phyloP scores from a whole-genome alignment of 1,140 invertebrate genomes.

The Portunus trituberculatus region DNA sequence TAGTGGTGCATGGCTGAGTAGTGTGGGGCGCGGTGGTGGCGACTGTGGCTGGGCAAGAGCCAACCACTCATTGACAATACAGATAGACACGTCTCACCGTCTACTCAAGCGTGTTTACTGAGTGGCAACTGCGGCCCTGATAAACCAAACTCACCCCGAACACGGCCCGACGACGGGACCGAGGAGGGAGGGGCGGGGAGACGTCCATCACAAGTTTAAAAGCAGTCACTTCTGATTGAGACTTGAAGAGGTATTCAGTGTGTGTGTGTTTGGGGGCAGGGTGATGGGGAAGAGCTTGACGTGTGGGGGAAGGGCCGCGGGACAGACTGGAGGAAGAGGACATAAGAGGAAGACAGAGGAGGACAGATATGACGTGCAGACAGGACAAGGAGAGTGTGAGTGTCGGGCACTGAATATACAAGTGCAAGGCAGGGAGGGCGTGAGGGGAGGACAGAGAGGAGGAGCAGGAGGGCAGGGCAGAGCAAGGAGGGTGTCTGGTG shows the following conservation, averaged over 20 bases:
- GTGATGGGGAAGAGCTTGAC: too few relatives aligned
- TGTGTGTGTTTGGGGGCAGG: too few relatives aligned
- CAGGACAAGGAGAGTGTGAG: neutral
- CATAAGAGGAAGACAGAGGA: neutral
- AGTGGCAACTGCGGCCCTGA: constrained; percentile 16
- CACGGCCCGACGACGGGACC: neutral
- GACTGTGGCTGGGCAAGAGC: neutral
- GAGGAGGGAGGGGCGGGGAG: neutral
- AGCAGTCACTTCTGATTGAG: too few relatives aligned
- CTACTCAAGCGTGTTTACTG: neutral
- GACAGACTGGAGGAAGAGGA: neutral
- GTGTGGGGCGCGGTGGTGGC: neutral
- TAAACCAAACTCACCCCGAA: neutral
- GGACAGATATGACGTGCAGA: neutral
- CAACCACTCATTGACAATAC: constrained; percentile 9
- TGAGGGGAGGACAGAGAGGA: neutral
- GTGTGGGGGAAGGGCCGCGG: neutral
- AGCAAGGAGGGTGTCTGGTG: constrained; percentile 26
- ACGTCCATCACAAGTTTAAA: too few relatives aligned
- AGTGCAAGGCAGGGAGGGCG: neutral
- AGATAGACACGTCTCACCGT: neutral
- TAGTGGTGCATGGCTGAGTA: neutral
- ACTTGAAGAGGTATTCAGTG: too few relatives aligned
- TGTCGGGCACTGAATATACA: neutral
- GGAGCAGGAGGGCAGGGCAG: neutral